These are phyloP conservation scores for Cryptus viduatorius DNA, from an alignment of 2,888 invertebrate species.

Conservation along the genomic window DNA sequence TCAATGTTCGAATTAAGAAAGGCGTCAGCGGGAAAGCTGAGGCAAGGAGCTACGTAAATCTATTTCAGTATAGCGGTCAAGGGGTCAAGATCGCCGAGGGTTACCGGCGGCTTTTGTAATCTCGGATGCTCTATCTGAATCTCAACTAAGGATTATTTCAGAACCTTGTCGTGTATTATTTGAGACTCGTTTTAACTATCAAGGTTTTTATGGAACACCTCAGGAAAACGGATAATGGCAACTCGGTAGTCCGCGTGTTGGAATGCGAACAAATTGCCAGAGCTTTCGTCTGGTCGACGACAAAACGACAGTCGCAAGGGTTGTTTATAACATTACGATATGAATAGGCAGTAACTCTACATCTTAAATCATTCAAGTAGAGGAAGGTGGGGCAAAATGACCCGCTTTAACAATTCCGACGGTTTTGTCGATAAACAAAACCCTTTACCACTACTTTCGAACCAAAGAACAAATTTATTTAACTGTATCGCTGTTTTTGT, in stretches of 20 bases:
- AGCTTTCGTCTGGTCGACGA: too few species aligned
- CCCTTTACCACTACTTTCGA: too few species aligned
- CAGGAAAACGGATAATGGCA: background rate
- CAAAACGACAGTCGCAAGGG: too few species aligned
- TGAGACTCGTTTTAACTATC: background rate
- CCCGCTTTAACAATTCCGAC: too few species aligned
- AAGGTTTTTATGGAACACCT: background rate
- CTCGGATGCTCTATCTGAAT: constrained; percentile 42
- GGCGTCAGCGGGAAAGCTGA: background rate
- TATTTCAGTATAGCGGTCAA: constrained; percentile 72
- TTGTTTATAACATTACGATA: background rate
- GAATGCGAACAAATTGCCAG: too few species aligned
- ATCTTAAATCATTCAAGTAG: too few species aligned
- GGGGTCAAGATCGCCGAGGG: constrained; percentile 65
- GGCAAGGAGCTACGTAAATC: constrained; percentile 10
- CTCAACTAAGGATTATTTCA: constrained; percentile 28
- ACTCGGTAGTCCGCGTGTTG: background rate
- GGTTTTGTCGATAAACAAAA: too few species aligned
- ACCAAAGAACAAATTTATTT: too few species aligned
- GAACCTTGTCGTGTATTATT: background rate
- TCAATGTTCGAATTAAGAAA: constrained; percentile 24
- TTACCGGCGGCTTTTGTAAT: constrained; percentile 17
- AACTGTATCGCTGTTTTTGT: too few species aligned
- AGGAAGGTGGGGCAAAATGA: too few species aligned
- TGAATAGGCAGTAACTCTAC: background rate